Conservation (phyloP, 35 echinoderm and acorn worm species). For the Heliocidaris erythrogramma region DNA sequence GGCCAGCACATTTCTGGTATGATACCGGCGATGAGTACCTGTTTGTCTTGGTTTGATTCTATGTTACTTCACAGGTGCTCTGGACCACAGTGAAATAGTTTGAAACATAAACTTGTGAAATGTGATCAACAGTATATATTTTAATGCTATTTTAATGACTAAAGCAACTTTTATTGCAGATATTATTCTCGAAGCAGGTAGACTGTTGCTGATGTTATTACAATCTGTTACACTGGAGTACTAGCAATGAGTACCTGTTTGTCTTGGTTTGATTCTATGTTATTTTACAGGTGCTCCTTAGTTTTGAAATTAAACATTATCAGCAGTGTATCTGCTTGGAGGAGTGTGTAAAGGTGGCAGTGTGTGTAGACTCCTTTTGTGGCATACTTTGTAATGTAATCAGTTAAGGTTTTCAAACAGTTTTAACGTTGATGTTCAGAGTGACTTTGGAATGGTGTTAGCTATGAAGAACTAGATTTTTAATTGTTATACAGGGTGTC, state of each 20-base stretch:
- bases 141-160: too few species aligned
- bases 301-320: slow-evolving; percentile 31
- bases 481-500: slow-evolving; percentile 29
- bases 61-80: slow-evolving; percentile 7
- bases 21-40: slow-evolving; percentile 31
- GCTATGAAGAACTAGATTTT: slow-evolving; percentile 30
- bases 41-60: slow-evolving; percentile 25
- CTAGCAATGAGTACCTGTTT: slow-evolving; percentile 31
- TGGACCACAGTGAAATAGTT: slow-evolving; percentile 34
- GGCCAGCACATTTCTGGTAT: slow-evolving; percentile 31
- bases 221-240: slow-evolving; percentile 20
- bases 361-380: slow-evolving; percentile 19
- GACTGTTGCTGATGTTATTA: slow-evolving; percentile 32
- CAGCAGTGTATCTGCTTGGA: slow-evolving; percentile 22
- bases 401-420: slow-evolving; percentile 25
- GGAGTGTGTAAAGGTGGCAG: slow-evolving; percentile 24
- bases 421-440: too few species aligned
- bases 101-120: slow-evolving; percentile 17
- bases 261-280: slow-evolving; percentile 31
- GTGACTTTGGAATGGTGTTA: slow-evolving; percentile 20
- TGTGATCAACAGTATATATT: too few species aligned
- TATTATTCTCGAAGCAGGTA: slow-evolving; percentile 20
- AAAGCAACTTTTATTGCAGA: slow-evolving; percentile 12
- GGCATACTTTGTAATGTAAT: slow-evolving; percentile 36
- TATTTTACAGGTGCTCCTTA: too few species aligned